Evolutionary conservation across 1,140 invertebrate species (phyloP), one percentile per base, ranked within the genome.

Genomic region (Drosophila sechellia): DNA sequence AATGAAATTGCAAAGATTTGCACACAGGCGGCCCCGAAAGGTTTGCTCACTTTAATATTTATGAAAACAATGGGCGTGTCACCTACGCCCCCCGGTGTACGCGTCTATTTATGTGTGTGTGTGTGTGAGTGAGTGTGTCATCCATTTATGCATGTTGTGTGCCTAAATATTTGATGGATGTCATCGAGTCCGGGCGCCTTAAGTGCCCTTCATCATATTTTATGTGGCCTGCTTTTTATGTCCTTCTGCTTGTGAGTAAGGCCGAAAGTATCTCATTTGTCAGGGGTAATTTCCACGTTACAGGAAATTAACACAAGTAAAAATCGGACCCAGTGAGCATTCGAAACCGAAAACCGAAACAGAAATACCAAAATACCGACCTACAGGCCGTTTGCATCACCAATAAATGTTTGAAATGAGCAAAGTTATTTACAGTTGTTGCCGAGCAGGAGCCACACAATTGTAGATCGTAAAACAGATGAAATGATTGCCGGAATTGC

Each of bases 321-420:
- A 87, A 87, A 90, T 89, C 48, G 71, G 61, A 66, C 40, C 22
- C 27, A 39, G 31, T 10, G 76, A 43, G 48, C 71, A 43, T 43
- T 20, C 42, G 42, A 45, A 45, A 10, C 8, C 4, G 39, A n/a
- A 5, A 42, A 2, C 1, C 42, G 39, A 40, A 15, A 8, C 39
- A 37, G 35, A 4, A 11, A 37, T 11, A 3, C 37, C 40, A 6
- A 15, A 49, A 74, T 66, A 77, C 72, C 49, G 50, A 68, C 66
- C 63, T 83, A 89, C 79, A 87, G 74, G 83, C 79, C 83, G 64
- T 87, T 90, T 87, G 81, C 79, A 85, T 87, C 85, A 84, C 84
- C 84, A 84, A 87, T 87, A 87, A 87, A 87, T 87, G 84, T 84
- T 84, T 80, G 75, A 81, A 78, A 87, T 89, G 87, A 77, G 84